Evolutionary conservation across 2,113 vertebrate species (phyloP).

Genomic region (Tringa solitaria): DNA sequence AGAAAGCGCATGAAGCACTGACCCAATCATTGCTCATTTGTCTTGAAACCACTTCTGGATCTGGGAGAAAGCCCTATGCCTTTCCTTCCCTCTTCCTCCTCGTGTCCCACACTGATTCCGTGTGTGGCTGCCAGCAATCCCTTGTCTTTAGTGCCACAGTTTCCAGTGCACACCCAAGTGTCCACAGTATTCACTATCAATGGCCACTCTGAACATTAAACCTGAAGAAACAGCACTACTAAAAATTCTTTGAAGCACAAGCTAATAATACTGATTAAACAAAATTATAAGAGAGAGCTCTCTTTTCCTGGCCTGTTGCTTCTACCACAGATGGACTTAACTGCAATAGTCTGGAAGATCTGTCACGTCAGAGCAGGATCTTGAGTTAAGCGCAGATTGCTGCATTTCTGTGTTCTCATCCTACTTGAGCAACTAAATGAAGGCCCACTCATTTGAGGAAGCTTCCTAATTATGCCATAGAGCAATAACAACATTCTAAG

Average conservation of each 20-base stretch:
- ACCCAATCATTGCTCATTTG: conserved; percentile 7
- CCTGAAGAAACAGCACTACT: not conserved
- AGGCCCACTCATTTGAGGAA: not conserved
- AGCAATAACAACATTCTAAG: not conserved
- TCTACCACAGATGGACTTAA: not conserved
- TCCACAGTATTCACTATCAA: not conserved
- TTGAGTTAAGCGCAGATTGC: not conserved
- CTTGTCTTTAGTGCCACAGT: not conserved
- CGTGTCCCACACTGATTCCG: not conserved
- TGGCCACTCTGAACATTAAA: not conserved
- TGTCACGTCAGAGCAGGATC: not conserved
- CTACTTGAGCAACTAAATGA: not conserved
- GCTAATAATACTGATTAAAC: not conserved
- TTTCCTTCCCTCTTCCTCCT: not conserved
- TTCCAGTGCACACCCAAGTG: not conserved
- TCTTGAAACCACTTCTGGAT: not conserved
- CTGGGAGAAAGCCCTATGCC: not conserved
- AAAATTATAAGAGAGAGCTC: not conserved
- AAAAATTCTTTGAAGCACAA: not conserved
- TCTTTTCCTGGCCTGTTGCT: not conserved
- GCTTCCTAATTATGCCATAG: not conserved
- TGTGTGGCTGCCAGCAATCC: not conserved
- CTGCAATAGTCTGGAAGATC: not conserved
- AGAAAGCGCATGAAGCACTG: not conserved
- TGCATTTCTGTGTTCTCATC: not conserved